Conservation (phyloP, 2,797 vertebrate species). For the Chaenodraco wilsoni region DNA sequence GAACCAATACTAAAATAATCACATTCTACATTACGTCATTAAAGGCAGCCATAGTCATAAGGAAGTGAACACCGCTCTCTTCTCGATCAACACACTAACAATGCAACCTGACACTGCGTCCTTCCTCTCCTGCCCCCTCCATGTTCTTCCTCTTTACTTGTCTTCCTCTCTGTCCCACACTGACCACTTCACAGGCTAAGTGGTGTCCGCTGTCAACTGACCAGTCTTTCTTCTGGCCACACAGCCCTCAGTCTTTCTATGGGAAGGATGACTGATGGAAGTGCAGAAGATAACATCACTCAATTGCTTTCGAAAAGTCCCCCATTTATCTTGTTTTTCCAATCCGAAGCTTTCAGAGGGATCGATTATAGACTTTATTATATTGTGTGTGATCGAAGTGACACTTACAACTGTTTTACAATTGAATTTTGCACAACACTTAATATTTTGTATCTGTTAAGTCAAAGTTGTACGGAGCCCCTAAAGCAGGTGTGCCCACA, state of each 20-base stretch:
- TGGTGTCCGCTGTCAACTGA: constrained; percentile 60
- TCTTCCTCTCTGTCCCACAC: constrained; percentile 27
- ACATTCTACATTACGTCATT: not conserved
- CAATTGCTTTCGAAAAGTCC: constrained; percentile 48
- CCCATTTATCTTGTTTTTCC: constrained; percentile 4
- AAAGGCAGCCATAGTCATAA: not conserved
- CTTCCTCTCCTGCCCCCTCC: constrained; percentile 22
- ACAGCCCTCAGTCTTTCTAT: constrained; percentile 27
- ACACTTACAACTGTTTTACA: not conserved
- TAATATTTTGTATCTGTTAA: not conserved
- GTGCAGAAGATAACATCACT: constrained; percentile 54
- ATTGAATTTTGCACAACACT: not conserved
- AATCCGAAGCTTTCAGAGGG: not conserved
- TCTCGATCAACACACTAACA: constrained; percentile 20
- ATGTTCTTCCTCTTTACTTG: constrained; percentile 13
- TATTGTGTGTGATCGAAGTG: not conserved
- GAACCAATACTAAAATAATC: not conserved
- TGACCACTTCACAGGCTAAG: constrained; percentile 46
- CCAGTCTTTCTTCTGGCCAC: constrained; percentile 42
- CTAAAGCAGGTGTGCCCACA: too few relatives aligned
- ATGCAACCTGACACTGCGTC: constrained; percentile 53
- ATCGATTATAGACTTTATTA: not conserved
- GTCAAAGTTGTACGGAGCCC: not conserved
- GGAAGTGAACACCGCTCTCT: constrained; percentile 30
- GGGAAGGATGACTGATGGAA: constrained; percentile 32